Evolutionary conservation across 2,797 vertebrate genomes (phyloP).

Genomic region (Eremophila alpestris): DNA sequence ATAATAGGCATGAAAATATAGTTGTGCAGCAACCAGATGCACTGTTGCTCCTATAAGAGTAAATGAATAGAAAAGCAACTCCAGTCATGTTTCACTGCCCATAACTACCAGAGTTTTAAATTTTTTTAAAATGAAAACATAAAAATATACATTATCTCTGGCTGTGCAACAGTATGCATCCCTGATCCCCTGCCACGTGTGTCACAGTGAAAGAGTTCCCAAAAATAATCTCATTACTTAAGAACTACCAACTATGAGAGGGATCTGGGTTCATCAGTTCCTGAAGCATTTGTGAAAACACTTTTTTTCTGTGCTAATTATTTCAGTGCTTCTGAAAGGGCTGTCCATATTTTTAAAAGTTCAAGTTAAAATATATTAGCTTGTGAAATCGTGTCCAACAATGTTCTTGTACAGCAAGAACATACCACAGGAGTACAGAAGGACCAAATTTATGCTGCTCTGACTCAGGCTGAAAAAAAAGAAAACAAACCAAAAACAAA

Average conservation of each 20-base stretch:
- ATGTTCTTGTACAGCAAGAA: background rate
- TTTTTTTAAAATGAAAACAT: background rate
- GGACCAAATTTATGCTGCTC: background rate
- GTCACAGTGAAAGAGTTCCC: background rate
- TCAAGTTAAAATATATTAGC: background rate
- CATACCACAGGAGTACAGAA: background rate
- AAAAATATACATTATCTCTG: background rate
- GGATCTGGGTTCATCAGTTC: background rate
- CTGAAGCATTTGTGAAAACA: background rate
- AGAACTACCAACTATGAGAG: background rate
- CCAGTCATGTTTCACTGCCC: background rate
- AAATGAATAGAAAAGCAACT: background rate
- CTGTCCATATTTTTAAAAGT: background rate
- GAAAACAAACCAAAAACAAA: fast-evolving
- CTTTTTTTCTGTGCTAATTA: background rate
- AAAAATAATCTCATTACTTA: background rate
- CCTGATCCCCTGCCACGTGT: fast-evolving
- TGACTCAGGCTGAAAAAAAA: background rate
- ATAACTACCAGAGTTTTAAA: background rate
- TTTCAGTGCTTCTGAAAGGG: background rate
- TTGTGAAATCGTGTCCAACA: background rate
- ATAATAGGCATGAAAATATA: background rate
- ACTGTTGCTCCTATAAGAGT: background rate
- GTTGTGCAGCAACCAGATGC: background rate
- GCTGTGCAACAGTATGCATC: background rate